These are phyloP conservation scores for Sphaerodactylus townsendi DNA, from an alignment of 2,113 vertebrate genomes.

Conservation along the genomic window DNA sequence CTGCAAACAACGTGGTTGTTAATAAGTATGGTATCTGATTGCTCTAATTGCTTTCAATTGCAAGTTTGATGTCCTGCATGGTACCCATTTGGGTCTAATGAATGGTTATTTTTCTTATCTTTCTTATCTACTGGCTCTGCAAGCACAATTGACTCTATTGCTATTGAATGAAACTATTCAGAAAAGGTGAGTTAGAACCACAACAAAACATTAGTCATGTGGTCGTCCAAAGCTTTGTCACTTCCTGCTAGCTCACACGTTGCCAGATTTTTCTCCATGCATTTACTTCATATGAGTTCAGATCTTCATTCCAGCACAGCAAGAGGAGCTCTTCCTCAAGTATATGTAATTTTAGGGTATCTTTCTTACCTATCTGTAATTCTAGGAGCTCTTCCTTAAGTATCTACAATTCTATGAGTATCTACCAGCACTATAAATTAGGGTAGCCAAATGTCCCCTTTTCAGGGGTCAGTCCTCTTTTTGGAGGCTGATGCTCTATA, in stretches of 20 bases:
- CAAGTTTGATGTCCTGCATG: no score
- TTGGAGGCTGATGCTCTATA: no score
- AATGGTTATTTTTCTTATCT: no score
- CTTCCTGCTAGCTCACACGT: neutral
- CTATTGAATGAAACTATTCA: no score
- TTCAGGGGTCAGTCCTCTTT: no score
- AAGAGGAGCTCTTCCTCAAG: neutral
- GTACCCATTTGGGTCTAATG: no score
- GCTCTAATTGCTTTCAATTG: no score
- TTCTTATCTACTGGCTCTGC: no score
- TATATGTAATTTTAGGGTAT: neutral
- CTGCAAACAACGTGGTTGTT: no score
- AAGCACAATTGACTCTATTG: no score
- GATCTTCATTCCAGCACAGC: neutral
- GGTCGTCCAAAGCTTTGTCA: neutral
- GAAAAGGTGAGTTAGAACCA: neutral
- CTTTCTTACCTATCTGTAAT: neutral
- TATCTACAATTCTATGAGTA: neutral
- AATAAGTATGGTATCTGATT: no score
- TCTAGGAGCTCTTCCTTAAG: neutral
- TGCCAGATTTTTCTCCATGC: neutral
- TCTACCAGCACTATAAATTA: neutral
- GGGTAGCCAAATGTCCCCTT: no score
- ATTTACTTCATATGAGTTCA: neutral
- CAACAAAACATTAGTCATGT: neutral